Evolutionary conservation across 2,888 invertebrate species (phyloP).

Genomic region (Laothoe populi): DNA sequence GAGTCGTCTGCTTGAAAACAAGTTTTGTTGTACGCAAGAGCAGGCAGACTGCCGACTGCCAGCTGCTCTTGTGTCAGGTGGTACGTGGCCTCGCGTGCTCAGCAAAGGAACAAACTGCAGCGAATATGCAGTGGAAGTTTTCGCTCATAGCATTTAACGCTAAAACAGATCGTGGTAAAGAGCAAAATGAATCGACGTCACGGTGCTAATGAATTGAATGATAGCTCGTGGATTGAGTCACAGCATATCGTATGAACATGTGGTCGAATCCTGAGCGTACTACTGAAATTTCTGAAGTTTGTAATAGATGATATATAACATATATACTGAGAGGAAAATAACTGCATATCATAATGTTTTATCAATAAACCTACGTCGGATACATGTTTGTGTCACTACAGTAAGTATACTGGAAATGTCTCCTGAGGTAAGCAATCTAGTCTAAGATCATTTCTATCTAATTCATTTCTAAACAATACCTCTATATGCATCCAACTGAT

Average conservation of each 20-base stretch:
- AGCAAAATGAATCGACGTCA: background rate
- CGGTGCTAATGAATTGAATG: constrained; percentile 4
- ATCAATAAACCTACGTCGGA: background rate
- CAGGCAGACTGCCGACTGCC: constrained; percentile 73
- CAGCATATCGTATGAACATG: constrained; percentile 3
- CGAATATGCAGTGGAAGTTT: constrained; percentile 17
- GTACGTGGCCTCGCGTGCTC: constrained; percentile 69
- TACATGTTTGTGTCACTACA: background rate
- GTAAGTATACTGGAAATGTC: background rate
- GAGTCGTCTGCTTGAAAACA: constrained; percentile 75
- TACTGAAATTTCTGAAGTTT: background rate
- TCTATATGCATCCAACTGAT: background rate
- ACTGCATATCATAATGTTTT: background rate
- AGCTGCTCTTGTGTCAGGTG: constrained; percentile 80
- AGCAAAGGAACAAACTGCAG: constrained; percentile 51
- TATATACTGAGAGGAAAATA: background rate
- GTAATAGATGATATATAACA: background rate
- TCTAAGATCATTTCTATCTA: background rate
- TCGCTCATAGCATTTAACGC: background rate
- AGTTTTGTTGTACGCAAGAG: constrained; percentile 74
- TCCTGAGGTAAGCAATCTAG: background rate
- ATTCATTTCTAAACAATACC: background rate
- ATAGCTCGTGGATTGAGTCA: constrained; percentile 14
- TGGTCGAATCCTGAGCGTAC: background rate
- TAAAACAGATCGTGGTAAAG: constrained; percentile 10